phyloP scores from a whole-genome alignment of 1,140 invertebrate genomes.

The Penaeus chinensis region DNA sequence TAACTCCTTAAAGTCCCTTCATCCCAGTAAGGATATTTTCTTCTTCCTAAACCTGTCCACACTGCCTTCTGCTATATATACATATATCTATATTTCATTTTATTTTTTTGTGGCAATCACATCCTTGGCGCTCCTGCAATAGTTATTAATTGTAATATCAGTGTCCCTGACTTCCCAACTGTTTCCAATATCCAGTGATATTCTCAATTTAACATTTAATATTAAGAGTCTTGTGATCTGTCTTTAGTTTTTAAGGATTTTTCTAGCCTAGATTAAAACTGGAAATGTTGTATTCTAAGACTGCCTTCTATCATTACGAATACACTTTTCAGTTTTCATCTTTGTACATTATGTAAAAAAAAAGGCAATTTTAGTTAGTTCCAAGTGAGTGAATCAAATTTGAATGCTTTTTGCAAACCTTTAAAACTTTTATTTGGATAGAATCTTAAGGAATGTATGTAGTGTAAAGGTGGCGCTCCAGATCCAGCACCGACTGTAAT shows the following conservation, averaged over 20 bases:
- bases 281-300: conserved; percentile 48
- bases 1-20: conserved; percentile 1
- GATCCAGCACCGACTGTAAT: conserved; percentile 24
- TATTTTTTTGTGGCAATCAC: conserved; percentile 38
- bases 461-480: conserved; percentile 10
- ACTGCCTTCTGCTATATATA: conserved; percentile 52
- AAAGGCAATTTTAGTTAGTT: conserved; percentile 35
- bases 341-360: conserved; percentile 61
- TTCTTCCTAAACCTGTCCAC: conserved; percentile 40
- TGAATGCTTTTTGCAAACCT: conserved; percentile 50
- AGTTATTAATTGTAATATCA: conserved; percentile 46
- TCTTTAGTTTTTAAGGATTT: conserved; percentile 59
- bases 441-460: conserved; percentile 32
- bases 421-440: conserved; percentile 24
- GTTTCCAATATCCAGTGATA: conserved; percentile 54
- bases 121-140: conserved; percentile 52
- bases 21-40: not conserved
- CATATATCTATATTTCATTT: too few species aligned
- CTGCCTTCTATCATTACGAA: conserved; percentile 39
- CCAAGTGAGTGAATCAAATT: conserved; percentile 51
- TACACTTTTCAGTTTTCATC: conserved; percentile 56
- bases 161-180: conserved; percentile 49
- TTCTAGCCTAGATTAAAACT: conserved; percentile 57
- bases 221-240: conserved; percentile 60
- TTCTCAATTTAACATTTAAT: conserved; percentile 56